Base-by-base conservation (phyloP, 2,888 invertebrate species). In the Polyploca ridens region DNA sequence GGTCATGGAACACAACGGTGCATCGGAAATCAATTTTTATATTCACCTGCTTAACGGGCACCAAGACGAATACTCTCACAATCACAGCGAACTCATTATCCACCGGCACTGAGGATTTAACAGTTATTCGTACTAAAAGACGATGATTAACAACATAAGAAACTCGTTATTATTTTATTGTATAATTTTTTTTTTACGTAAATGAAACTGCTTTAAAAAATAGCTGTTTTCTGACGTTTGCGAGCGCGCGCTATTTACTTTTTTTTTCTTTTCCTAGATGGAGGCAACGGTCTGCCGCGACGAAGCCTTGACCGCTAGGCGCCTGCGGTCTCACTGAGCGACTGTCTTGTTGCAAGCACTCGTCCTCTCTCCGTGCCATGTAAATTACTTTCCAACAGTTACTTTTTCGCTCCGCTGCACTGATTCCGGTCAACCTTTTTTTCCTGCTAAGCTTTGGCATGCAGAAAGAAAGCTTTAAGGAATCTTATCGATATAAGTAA, bases 351-450 rank as follows among this genome's bases (percentile, higher is more conserved):
- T 81, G 84, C 85, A 83, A 74, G 80, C 78, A 83, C 82, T 83
- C 77, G 84, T 85, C 85, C 87, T 85, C 84, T 84, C 80, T 76
- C 75, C 82, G 80, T 79, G 73, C 81, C 73, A 87, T 87, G 89
- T 87, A 89, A 88, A 89, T 89, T 87, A 90, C 91, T 91, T 92
- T 90, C 91, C 90, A 87, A 93, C 93, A 88, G 92, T 92, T 91
- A 92, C 82, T 91, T 91, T 54, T 90, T 91, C 90, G 92, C 92
- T 89, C 81, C 88, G 87, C 77, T 91, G 91, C 91, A 90, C 87
- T 85, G 88, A 91, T 91, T 92, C 90, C 89, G 89, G 88, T 85
- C 86, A 84, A 75, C 77, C 85, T 77, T 77, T 78, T 77, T 77
- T 72, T 66, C 78, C 68, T 72, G 75, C 64, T 57, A 70, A 77